Evolutionary conservation across 2,797 vertebrate genomes (phyloP).

Genomic region (Sebastes aleutianus): DNA sequence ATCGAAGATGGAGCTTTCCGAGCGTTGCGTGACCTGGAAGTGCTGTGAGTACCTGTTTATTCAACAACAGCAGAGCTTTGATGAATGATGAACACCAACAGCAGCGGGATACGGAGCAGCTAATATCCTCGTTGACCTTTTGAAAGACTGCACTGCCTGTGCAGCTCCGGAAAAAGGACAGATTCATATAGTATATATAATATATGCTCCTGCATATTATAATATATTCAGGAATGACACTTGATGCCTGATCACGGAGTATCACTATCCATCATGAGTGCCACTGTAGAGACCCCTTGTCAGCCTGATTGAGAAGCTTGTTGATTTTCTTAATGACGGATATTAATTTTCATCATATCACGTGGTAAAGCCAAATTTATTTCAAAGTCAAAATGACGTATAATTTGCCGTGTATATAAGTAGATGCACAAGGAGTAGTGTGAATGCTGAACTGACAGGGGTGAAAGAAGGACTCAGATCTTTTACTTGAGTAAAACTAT

Average conservation of each 20-base stretch:
- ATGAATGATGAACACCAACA: conserved; percentile 21
- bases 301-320: background rate
- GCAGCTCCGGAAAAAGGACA: background rate
- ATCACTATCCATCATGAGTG: background rate
- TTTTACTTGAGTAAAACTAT: too few relatives aligned
- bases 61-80: background rate
- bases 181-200: background rate
- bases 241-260: background rate
- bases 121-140: conserved; percentile 51
- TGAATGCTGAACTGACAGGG: background rate
- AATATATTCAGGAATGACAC: background rate
- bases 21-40: conserved; percentile 97
- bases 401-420: background rate
- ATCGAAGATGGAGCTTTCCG: conserved; percentile 98
- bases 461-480: too few relatives aligned
- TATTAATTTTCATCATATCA: background rate
- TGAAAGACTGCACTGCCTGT: conserved; percentile 39
- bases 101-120: conserved; percentile 3
- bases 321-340: background rate
- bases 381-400: background rate
- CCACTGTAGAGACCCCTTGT: background rate
- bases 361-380: background rate
- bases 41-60: conserved; percentile 91
- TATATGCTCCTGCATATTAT: too few relatives aligned
- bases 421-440: background rate